Evolutionary conservation across 2,797 vertebrate species (phyloP).

Genomic region (Clarias platycephalus): DNA sequence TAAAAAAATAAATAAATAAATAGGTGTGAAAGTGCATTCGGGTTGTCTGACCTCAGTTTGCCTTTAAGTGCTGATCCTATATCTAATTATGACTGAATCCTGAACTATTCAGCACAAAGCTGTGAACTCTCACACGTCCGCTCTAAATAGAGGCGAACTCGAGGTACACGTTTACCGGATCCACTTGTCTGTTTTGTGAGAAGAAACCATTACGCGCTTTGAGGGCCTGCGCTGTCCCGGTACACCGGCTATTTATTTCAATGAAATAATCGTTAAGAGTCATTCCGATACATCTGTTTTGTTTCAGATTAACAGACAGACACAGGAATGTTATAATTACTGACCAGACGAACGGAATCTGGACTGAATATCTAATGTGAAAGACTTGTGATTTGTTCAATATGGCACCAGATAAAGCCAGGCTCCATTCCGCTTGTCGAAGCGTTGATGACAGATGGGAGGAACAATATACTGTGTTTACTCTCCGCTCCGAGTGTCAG

Average conservation of each 20-base stretch:
- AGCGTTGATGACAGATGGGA: constrained; percentile 69
- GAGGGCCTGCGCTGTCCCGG: neutral
- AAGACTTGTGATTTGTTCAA: constrained; percentile 51
- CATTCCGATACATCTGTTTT: neutral
- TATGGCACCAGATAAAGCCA: constrained; percentile 41
- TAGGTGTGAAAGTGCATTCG: neutral
- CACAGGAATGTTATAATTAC: neutral
- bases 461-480: constrained; percentile 68
- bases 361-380: constrained; percentile 16
- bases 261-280: neutral
- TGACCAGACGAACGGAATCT: neutral
- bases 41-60: neutral
- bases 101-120: constrained; percentile 47
- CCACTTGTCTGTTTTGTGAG: constrained; percentile 62
- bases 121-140: constrained; percentile 43
- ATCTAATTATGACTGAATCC: constrained; percentile 29
- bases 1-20: too few relatives aligned
- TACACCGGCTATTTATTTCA: neutral
- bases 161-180: constrained; percentile 62
- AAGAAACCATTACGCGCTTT: neutral
- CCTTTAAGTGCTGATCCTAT: constrained; percentile 13
- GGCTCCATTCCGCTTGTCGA: constrained; percentile 43
- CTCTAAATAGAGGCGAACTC: constrained; percentile 62
- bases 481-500: constrained; percentile 44
- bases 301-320: neutral